phyloP scores from a whole-genome alignment of 2,888 invertebrate genomes.

The Drosophila stalkeri region DNA sequence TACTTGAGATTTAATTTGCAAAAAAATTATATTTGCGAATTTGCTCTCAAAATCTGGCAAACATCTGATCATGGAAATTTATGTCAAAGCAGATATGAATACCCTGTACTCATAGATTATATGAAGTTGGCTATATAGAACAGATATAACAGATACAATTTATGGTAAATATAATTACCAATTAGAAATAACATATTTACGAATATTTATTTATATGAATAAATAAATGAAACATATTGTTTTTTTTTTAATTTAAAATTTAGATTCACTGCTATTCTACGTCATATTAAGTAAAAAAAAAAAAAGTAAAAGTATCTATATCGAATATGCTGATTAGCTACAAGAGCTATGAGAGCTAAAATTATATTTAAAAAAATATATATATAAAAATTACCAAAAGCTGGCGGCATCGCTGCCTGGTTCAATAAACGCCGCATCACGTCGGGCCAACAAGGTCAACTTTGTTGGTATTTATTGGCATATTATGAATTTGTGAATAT shows the following conservation, averaged over 20 bases:
- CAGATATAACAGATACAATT: neutral
- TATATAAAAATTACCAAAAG: neutral
- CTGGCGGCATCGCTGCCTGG: slow-evolving; percentile 53
- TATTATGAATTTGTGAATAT: slow-evolving; percentile 20
- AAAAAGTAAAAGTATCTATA: neutral
- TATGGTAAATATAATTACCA: too few species aligned
- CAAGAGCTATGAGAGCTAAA: neutral
- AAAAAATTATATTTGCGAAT: neutral
- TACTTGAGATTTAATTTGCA: slow-evolving; percentile 1
- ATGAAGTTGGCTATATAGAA: neutral
- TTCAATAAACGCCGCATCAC: slow-evolving; percentile 70
- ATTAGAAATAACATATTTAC: too few species aligned
- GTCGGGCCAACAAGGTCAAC: slow-evolving; percentile 67
- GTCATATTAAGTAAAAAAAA: too few species aligned
- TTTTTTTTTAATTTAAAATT: too few species aligned
- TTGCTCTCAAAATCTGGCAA: slow-evolving; percentile 14
- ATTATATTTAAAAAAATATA: slow-evolving; percentile 3
- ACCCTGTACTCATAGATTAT: neutral
- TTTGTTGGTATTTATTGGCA: slow-evolving; percentile 38
- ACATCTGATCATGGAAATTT: slow-evolving; percentile 6
- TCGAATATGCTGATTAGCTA: slow-evolving; percentile 35
- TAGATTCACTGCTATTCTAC: too few species aligned
- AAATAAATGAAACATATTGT: too few species aligned
- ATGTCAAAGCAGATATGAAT: neutral
- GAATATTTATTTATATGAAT: too few species aligned